Evolutionary conservation across 2,888 invertebrate genomes (phyloP), one percentile per base, ranked within the genome.

Genomic region (Archips crataeganus): DNA sequence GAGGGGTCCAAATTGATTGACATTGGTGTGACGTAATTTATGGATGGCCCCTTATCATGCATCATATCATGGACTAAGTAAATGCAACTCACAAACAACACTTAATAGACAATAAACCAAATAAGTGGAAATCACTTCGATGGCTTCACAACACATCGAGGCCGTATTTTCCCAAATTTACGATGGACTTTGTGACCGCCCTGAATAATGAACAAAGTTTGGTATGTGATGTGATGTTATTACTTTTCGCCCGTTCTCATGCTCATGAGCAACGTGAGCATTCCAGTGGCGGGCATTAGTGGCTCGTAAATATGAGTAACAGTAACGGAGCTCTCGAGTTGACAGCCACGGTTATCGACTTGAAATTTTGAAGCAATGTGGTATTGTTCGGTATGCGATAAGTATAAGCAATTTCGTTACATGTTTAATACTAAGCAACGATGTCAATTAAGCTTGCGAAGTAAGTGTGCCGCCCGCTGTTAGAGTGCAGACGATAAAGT

Each of bases 241-340:
- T 42, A 32, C 42, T 59, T 68, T 66, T 73, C 57, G 63, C 63
- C 47, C 61, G 72, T 69, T 61, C 67, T 47, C 42, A 39, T 69
- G 66, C 67, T 47, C 42, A 39, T 69, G 66, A 67, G 76, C 75
- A 77, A 79, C 76, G 75, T 75, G 75, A 77, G 77, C 71, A 62
- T 65, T 47, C 62, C 39, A 64, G 74, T 67, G 75, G 78, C 81
- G 85, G 83, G 84, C 85, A 85, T 83, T 85, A 81, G 82, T 85
- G 79, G 78, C 75, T 80, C 84, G 81, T 87, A 87, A 88, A 89
- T 84, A 84, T 81, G 80, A 84, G 86, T 5, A 83, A 79, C 76
- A 80, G 79, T 75, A 75, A 75, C 77, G 81, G 77, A 77, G 65
- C 75, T 65, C 69, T 66, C 70, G 74, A 75, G 68, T 69, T 67